phyloP scores from a whole-genome alignment of 2,797 vertebrate species.

The Artibeus jamaicensis region DNA sequence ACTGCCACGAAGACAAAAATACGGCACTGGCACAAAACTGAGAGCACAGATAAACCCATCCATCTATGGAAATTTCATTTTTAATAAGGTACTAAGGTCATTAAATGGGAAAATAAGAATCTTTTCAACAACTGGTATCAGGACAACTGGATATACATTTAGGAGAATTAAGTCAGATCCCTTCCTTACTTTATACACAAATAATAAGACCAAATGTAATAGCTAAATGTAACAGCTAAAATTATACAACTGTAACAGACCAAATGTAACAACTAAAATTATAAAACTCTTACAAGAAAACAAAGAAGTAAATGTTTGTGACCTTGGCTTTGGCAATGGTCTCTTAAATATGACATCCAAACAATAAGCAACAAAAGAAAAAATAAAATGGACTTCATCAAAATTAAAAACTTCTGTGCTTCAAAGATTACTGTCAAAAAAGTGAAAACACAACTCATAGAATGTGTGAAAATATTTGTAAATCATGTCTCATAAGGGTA shows the following conservation, averaged over 20 bases:
- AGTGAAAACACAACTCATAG: neutral
- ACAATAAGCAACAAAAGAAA: neutral
- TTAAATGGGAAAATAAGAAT: neutral
- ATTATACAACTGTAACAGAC: too few relatives aligned
- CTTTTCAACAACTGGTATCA: neutral
- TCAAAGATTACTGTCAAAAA: neutral
- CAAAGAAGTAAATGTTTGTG: neutral
- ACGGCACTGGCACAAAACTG: neutral
- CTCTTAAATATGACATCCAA: neutral
- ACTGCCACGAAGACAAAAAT: neutral
- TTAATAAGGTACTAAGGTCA: neutral
- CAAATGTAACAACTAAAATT: neutral
- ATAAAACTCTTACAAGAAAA: neutral
- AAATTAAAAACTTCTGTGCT: neutral
- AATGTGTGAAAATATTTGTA: neutral
- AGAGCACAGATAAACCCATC: neutral
- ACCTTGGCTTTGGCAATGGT: neutral
- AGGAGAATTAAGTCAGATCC: neutral
- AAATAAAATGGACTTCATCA: neutral
- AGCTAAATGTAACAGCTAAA: too few relatives aligned
- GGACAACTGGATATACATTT: neutral
- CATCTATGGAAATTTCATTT: neutral
- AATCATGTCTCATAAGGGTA: neutral
- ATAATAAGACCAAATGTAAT: too few relatives aligned
- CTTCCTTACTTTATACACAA: neutral